These are phyloP conservation scores for Knipowitschia caucasica DNA, from an alignment of 2,797 vertebrate species.

Conservation along the genomic window DNA sequence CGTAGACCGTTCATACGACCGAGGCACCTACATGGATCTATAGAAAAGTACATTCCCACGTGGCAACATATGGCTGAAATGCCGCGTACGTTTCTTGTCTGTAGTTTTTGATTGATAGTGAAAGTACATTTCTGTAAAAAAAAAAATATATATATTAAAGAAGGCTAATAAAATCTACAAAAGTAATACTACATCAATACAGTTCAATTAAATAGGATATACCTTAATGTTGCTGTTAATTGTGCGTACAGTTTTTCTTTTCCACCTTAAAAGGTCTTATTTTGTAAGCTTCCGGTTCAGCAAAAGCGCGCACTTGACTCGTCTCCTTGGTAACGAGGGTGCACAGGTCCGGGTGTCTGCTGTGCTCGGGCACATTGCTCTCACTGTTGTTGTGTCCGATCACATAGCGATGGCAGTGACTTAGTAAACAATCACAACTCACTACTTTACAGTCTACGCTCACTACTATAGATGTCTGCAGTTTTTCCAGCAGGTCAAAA, in stretches of 20 bases:
- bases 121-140: background rate
- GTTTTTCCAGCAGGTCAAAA: conserved; percentile 3
- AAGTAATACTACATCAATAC: background rate
- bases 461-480: background rate
- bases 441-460: too few species aligned
- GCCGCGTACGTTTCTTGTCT: too few species aligned
- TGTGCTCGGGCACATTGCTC: conserved; percentile 39
- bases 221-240: background rate
- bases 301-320: conserved; percentile 1
- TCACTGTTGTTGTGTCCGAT: background rate
- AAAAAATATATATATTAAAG: too few species aligned
- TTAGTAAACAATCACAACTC: background rate
- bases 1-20: too few species aligned
- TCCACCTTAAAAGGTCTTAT: background rate
- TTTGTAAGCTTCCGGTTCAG: conserved; percentile 27
- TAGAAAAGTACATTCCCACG: too few species aligned
- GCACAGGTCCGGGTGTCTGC: conserved; percentile 26
- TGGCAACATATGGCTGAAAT: too few species aligned
- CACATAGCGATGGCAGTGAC: background rate
- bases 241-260: background rate
- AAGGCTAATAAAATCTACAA: background rate
- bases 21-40: too few species aligned
- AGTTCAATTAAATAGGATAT: background rate
- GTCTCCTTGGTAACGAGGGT: conserved; percentile 52
- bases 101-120: too few species aligned